Conservation (phyloP, 2,113 vertebrate genomes). For the Terrapene triunguis region DNA sequence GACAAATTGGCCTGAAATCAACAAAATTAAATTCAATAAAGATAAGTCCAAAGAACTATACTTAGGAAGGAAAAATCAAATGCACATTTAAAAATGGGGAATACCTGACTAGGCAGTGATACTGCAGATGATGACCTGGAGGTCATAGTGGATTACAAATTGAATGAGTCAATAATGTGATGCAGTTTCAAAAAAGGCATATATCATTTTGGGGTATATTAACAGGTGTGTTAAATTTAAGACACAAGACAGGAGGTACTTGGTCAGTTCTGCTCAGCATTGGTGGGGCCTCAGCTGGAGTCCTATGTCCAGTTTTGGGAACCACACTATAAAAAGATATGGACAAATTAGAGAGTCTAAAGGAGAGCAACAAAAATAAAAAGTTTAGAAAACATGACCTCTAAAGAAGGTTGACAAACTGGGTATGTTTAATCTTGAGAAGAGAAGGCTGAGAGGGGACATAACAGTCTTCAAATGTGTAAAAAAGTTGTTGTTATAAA, state of each 20-base stretch:
- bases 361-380: background rate
- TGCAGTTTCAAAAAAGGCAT: background rate
- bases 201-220: background rate
- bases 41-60: background rate
- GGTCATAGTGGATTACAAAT: background rate
- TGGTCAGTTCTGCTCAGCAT: background rate
- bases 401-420: background rate
- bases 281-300: background rate
- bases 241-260: background rate
- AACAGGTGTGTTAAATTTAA: background rate
- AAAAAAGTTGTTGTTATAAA: background rate
- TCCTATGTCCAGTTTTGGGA: background rate
- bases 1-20: background rate
- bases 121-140: background rate
- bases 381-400: background rate
- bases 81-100: background rate
- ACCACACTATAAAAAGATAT: background rate
- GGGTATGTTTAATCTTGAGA: background rate
- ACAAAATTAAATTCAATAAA: background rate
- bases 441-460: background rate
- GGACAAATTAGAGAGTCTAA: background rate
- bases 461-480: background rate
- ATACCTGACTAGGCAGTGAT: background rate
- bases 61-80: background rate
- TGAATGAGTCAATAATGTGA: background rate